Evolutionary conservation across 1,140 invertebrate species (phyloP), one percentile per base, ranked within the genome.

Genomic region (Coelopa frigida): DNA sequence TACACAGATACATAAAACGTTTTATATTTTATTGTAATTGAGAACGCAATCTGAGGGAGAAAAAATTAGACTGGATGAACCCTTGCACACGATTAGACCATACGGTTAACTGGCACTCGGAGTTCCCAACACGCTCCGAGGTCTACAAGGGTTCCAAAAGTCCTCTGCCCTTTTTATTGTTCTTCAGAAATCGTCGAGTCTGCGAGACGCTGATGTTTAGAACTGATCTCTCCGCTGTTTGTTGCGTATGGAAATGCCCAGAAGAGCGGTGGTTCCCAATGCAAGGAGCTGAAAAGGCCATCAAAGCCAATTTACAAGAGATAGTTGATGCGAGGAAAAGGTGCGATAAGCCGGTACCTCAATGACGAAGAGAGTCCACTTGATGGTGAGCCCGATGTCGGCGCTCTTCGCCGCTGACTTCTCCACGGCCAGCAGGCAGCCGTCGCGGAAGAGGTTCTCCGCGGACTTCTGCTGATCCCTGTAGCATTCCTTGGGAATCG

Each of bases 191-290:
- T n/a, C n/a, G n/a, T n/a, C n/a, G n/a, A n/a, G n/a, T n/a, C n/a
- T n/a, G n/a, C n/a, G n/a, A n/a, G n/a, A n/a, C n/a, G n/a, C n/a
- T n/a, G n/a, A n/a, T n/a, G n/a, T n/a, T n/a, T n/a, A n/a, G n/a
- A 65, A 65, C 49, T 55, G 54, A 40, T 65, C 62, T 45, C 62
- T 58, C 35, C 62, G 47, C 52, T 57, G 47, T 51, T 57, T 62
- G 29, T 66, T 65, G 22, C 62, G 62, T 47, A 66, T 57, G 41
- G 59, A 60, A 49, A 66, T 55, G 50, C 59, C 62, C 56, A 66
- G 41, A 20, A 63, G 51, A 29, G 59, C 58, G 31, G 56, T 49
- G n/a, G 40, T 21, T 35, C 53, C 55, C 32, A 66, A 46, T 11
- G 62, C 51, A 18, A 50, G 27, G 12, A 65, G 31, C 62, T 49